Conservation (phyloP, 2,113 vertebrate genomes). For the Dromaius novaehollandiae region DNA sequence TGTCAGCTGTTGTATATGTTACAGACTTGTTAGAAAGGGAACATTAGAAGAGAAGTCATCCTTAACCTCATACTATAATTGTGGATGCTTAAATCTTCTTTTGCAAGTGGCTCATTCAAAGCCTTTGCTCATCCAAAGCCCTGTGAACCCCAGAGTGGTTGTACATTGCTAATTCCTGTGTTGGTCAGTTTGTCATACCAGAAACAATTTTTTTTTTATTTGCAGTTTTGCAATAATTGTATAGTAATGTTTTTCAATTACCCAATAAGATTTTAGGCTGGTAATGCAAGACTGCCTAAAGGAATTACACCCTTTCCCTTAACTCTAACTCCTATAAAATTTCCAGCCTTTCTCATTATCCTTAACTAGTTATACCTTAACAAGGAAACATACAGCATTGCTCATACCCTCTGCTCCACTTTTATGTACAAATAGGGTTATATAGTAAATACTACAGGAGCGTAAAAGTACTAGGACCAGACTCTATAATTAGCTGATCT, state of each 20-base stretch:
- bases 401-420: neutral
- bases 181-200: neutral
- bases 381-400: neutral
- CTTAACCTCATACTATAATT: neutral
- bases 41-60: neutral
- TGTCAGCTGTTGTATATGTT: neutral
- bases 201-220: neutral
- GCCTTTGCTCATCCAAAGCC: neutral
- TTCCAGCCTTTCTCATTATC: neutral
- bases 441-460: neutral
- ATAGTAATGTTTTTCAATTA: neutral
- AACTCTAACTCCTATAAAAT: neutral
- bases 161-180: neutral
- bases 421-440: neutral
- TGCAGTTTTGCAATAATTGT: neutral
- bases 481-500: neutral
- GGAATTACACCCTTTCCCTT: neutral
- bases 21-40: neutral
- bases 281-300: neutral
- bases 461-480: neutral
- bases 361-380: neutral
- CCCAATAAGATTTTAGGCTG: neutral
- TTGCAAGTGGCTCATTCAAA: neutral
- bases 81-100: neutral
- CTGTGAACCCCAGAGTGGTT: fast-evolving